phyloP scores from a whole-genome alignment of 1,140 invertebrate genomes.

The Drosophila nebulosa region DNA sequence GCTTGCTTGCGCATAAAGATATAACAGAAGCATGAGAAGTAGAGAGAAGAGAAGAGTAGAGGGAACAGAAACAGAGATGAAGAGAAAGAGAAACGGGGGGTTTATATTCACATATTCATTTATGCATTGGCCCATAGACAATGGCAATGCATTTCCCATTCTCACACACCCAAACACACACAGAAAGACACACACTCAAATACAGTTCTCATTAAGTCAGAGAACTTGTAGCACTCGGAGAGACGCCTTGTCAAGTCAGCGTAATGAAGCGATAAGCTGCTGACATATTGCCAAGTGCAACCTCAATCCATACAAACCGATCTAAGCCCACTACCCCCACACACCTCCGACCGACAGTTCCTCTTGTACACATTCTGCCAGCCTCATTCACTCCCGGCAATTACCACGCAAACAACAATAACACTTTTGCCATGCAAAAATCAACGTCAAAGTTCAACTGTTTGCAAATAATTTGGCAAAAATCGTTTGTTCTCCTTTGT shows the following conservation, averaged over 20 bases:
- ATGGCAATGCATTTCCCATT: slow-evolving; percentile 18
- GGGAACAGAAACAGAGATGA: background rate
- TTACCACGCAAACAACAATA: slow-evolving; percentile 51
- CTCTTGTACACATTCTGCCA: background rate
- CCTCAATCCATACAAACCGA: slow-evolving; percentile 51
- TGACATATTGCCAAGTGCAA: slow-evolving; percentile 69
- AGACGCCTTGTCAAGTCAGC: slow-evolving; percentile 53
- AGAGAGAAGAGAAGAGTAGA: background rate
- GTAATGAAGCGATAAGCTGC: slow-evolving; percentile 72
- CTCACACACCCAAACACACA: background rate
- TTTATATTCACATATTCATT: slow-evolving; percentile 37
- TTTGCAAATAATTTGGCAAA: slow-evolving; percentile 73
- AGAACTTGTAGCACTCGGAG: slow-evolving; percentile 14
- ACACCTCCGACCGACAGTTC: too few relatives aligned
- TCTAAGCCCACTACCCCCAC: background rate
- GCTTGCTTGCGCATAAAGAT: background rate
- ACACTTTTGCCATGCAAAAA: slow-evolving; percentile 57
- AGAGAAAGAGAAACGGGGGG: background rate
- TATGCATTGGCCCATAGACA: slow-evolving; percentile 32
- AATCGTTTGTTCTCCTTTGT: slow-evolving; percentile 52
- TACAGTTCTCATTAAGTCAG: slow-evolving; percentile 63
- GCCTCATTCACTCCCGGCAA: slow-evolving; percentile 33
- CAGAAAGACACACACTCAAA: background rate
- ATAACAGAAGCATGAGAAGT: too few relatives aligned
- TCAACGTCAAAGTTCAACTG: slow-evolving; percentile 70